phyloP scores from a whole-genome alignment of 2,888 invertebrate genomes.

The Hemithea aestivaria region DNA sequence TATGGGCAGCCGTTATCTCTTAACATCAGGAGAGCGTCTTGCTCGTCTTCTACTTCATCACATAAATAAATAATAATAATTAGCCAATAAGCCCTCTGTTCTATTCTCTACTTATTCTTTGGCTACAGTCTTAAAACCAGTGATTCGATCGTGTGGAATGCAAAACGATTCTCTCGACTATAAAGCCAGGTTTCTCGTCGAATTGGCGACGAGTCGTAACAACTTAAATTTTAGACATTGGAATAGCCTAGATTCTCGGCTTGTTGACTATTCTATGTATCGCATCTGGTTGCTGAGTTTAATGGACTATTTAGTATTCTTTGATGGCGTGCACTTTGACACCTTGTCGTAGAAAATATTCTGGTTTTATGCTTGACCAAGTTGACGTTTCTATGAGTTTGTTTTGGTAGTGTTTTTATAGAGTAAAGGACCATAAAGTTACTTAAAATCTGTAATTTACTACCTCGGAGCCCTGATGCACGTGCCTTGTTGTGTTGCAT shows the following conservation, averaged over 20 bases:
- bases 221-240: conserved; percentile 21
- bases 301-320: conserved; percentile 6
- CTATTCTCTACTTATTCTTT: no score
- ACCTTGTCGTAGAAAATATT: conserved; percentile 7
- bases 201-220: conserved; percentile 14
- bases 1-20: no score
- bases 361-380: no score
- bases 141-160: conserved; percentile 21
- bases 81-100: no score
- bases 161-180: conserved; percentile 12
- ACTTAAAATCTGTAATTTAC: no score
- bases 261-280: conserved; percentile 17
- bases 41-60: no score
- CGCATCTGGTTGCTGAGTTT: conserved; percentile 4
- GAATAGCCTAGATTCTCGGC: conserved; percentile 20
- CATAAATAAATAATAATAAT: no score
- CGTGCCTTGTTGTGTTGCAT: no score
- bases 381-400: background rate
- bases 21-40: no score
- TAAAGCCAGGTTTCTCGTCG: conserved; percentile 14
- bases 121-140: conserved; percentile 19
- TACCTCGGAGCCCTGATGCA: no score
- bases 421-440: no score
- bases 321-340: background rate
- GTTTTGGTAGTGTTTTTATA: background rate